Evolutionary conservation across 2,113 vertebrate species (phyloP).

Genomic region (Toxotes chatareus): DNA sequence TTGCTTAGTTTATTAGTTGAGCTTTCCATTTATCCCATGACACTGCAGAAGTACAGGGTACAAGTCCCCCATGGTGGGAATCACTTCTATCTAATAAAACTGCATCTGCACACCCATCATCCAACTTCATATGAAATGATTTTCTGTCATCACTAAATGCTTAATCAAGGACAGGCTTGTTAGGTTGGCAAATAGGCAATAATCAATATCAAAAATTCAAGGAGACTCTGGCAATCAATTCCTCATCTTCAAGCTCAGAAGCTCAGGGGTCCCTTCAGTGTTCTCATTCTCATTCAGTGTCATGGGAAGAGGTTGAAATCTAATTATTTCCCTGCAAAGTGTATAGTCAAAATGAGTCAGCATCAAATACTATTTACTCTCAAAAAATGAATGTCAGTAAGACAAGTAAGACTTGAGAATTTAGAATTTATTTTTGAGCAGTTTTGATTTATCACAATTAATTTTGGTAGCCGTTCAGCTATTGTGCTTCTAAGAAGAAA

Average conservation of each 20-base stretch:
- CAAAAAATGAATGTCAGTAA: not conserved
- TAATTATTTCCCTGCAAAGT: constrained; percentile 16
- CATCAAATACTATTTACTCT: not conserved
- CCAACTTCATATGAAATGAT: constrained; percentile 36
- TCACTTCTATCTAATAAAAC: not conserved
- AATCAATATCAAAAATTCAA: constrained; percentile 40
- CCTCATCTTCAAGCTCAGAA: not conserved
- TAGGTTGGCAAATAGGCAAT: constrained; percentile 14
- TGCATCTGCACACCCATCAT: not conserved
- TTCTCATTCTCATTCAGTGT: constrained; percentile 16
- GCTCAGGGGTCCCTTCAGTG: not conserved
- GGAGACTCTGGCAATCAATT: constrained; percentile 46
- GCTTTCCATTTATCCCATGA: not conserved
- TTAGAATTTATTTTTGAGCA: not conserved
- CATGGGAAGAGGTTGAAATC: constrained; percentile 6
- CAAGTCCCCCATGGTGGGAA: not conserved
- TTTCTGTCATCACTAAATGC: constrained; percentile 45
- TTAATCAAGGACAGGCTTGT: constrained; percentile 15
- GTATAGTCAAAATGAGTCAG: constrained; percentile 5
- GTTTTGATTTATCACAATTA: constrained; percentile 2
- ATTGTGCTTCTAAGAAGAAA: not conserved
- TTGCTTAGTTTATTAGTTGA: not conserved
- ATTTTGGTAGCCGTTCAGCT: not conserved
- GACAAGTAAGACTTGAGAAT: not conserved
- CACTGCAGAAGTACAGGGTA: not conserved